Evolutionary conservation across 2,797 vertebrate species (phyloP), one percentile per base, ranked within the genome.

Genomic region (Tragopan temminckii): DNA sequence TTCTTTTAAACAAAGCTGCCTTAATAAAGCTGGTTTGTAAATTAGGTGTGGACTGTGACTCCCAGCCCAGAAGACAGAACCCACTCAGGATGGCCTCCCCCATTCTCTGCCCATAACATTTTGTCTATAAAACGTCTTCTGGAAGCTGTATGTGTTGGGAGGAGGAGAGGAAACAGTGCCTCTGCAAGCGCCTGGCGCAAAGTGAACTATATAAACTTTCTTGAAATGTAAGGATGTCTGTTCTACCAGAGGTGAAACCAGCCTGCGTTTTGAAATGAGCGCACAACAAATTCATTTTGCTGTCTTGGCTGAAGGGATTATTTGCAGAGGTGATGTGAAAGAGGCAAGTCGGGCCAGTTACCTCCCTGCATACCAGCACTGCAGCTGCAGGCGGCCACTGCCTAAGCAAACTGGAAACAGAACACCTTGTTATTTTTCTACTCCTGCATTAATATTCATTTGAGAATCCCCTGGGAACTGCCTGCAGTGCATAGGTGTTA

Each of bases 1-100:
- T 91, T 90, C 83, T 83, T 95, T 68, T 76, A 85, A 90, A 91
- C 71, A 94, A 94, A 92, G 61, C 48, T 53, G 78, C 84, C 68
- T 90, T 90, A 87, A 87, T 67, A 48, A 84, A 89, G 33, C 67
- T 33, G 25, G 17, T 63, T 82, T 67, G 78, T 52, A 88, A 87
- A 94, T 95, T 69, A 87, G 71, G 64, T 85, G 61, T 57, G 31
- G 75, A 80, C 43, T 84, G 17, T 0, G 23, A 88, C 33, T 80
- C 33, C 66, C 6, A 3, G 43, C 69, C 66, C 58, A 42, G 85
- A 91, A 89, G 52, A 92, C 57, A 53, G 27, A 53, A 53, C 29
- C 29, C 52, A 18, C 52, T 53, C 52, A 53, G 72, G 24, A 14
- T 7, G 4, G 4, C 31, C 27, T 15, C 63, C 36, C 74, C 63